Evolutionary conservation across 2,888 invertebrate genomes (phyloP), one percentile per base, ranked within the genome.

Genomic region (Sisyra terminalis): DNA sequence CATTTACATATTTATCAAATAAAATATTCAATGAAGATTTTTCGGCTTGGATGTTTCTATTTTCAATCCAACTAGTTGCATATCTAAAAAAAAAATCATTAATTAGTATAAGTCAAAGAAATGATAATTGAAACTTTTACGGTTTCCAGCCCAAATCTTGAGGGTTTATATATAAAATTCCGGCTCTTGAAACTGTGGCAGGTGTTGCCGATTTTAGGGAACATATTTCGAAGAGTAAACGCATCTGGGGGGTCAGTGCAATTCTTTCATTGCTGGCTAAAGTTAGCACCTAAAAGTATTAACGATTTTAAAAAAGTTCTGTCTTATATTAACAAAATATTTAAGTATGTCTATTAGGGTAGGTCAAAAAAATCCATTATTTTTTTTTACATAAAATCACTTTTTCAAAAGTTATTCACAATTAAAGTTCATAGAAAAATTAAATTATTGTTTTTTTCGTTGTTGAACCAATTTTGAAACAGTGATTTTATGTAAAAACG

Each of bases 61-160:
- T 79, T 34, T 87, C 87, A 45, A 88, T 77, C 89, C 89, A 90
- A 18, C 89, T 90, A 11, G 84, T 76, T 6, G 92, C 83, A 55
- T 76, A 90, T n/a, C 83, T 82, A 48, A n/a, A 53, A 37, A 11
- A 40, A 14, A 30, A 2, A 43, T 6, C 14, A 31, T 37, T 39
- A 36, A 13, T 44, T 32, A n/a, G 24, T 15, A 32, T n/a, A 15
- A 9, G 6, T 29, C 13, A 36, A 8, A 29, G 16, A 16, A 11
- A 29, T 7, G 17, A 14, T n/a, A n/a, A n/a, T 34, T 44, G 42
- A 39, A 37, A 44, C 3, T 68, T 80, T 75, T 63, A 87, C 65
- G 94, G 92, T 63, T 80, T 87, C 93, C 93, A 94, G 3, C 93
- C 93, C 42, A 94, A 71, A 64, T 94, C 94, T 49, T 85, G 82